Evolutionary conservation across 2,888 invertebrate genomes (phyloP).

Genomic region (Ptychoptera albimana): DNA sequence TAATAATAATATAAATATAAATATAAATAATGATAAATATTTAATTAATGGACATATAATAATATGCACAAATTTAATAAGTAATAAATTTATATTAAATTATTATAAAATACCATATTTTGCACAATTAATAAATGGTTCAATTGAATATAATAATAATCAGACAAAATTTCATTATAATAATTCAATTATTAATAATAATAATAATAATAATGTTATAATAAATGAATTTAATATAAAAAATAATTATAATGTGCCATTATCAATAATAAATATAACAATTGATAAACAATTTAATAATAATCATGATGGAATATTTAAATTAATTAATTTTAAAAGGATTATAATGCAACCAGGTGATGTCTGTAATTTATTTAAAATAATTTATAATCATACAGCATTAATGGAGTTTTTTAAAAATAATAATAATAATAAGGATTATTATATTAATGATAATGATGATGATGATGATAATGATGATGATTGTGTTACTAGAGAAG

Average conservation of each 20-base stretch:
- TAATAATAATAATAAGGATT: too few species aligned
- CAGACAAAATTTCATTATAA: slow-evolving; percentile 20
- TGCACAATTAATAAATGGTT: slow-evolving; percentile 32
- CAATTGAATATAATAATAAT: slow-evolving; percentile 31
- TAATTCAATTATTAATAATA: too few species aligned
- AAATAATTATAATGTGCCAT: slow-evolving; percentile 56
- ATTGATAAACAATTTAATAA: slow-evolving; percentile 29
- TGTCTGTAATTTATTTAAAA: slow-evolving; percentile 18
- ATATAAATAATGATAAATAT: too few species aligned
- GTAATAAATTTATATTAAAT: slow-evolving; percentile 10
- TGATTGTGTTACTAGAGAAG: too few species aligned
- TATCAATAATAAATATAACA: slow-evolving; percentile 56
- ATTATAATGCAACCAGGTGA: slow-evolving; percentile 19
- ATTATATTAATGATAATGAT: too few species aligned
- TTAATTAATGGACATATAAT: too few species aligned
- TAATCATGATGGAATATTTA: slow-evolving; percentile 42
- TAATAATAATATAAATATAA: too few species aligned
- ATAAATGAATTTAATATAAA: slow-evolving; percentile 44
- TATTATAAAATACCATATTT: slow-evolving; percentile 37
- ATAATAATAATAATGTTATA: background rate
- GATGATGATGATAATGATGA: too few species aligned
- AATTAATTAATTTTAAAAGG: slow-evolving; percentile 29
- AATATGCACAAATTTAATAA: too few species aligned
- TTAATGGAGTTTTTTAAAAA: background rate
- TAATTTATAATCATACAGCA: slow-evolving; percentile 8